Evolutionary conservation across 2,797 vertebrate genomes (phyloP).

Genomic region (Molothrus aeneus): DNA sequence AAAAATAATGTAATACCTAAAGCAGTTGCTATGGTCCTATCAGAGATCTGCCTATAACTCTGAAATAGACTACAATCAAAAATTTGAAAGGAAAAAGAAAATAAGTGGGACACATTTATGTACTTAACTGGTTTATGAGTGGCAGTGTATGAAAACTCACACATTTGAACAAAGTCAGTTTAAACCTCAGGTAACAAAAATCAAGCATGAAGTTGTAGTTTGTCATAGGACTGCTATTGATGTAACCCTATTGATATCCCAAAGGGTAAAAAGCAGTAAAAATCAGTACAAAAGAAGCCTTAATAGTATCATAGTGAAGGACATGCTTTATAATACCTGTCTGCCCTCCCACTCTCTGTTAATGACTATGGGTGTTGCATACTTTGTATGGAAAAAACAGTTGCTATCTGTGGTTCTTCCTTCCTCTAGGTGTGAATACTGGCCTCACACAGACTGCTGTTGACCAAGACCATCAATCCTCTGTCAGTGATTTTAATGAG

Average conservation of each 20-base stretch:
- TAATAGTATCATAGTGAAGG: not conserved
- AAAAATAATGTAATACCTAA: not conserved
- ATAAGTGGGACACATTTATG: not conserved
- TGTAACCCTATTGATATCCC: not conserved
- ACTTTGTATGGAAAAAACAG: not conserved
- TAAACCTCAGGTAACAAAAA: not conserved
- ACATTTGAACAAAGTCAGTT: not conserved
- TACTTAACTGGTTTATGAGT: not conserved
- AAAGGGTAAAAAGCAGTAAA: not conserved
- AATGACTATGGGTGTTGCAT: not conserved
- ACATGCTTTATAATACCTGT: not conserved
- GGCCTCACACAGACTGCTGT: slow-evolving; percentile 4
- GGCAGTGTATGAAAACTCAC: not conserved
- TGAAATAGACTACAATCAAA: not conserved
- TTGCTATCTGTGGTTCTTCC: not conserved
- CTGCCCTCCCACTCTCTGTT: not conserved
- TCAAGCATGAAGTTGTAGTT: not conserved
- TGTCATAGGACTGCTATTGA: not conserved
- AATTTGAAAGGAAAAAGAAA: not conserved
- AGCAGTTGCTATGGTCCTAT: not conserved
- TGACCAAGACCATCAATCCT: not conserved
- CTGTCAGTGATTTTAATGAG: slow-evolving; percentile 26
- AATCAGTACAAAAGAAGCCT: not conserved
- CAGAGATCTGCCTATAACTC: not conserved
- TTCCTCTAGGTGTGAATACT: slow-evolving; percentile 15